A percentile compares a stretch with the other conserved stretches of the same genome.
These are phyloP conservation scores for Cariama cristata DNA, from an alignment of 2,113 vertebrate species.

Conservation along the genomic window DNA sequence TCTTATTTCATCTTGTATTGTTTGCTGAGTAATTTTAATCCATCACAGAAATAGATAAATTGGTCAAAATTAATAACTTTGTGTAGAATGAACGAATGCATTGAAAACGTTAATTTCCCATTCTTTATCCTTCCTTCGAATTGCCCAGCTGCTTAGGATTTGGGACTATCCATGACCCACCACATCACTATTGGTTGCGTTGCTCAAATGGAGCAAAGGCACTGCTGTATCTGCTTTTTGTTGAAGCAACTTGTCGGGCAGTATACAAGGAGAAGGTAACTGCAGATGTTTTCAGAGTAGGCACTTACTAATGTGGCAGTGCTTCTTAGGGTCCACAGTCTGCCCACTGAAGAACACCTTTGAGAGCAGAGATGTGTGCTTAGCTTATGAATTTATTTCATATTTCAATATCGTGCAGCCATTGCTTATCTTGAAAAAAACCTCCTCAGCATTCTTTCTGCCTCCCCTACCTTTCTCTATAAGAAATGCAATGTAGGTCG, in stretches of 20 bases:
- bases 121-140: neutral
- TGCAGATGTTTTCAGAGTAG: neutral
- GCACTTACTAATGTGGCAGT: neutral
- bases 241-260: neutral
- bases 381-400: neutral
- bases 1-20: neutral
- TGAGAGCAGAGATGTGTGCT: neutral
- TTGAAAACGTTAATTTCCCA: neutral
- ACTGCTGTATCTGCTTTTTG: neutral
- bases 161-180: neutral
- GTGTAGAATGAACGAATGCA: neutral
- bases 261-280: neutral
- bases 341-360: neutral
- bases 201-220: neutral
- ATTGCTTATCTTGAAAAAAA: neutral
- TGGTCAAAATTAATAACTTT: neutral
- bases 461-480: neutral
- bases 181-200: neutral
- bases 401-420: neutral
- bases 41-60: neutral
- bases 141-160: neutral
- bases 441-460: neutral
- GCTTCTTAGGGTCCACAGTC: neutral
- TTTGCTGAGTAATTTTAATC: neutral
- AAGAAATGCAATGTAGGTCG: neutral